Evolutionary conservation across 92 coral and sea anemone genomes (phyloP), one percentile per base, ranked within the genome.

Genomic region (Heteractis magnifica): DNA sequence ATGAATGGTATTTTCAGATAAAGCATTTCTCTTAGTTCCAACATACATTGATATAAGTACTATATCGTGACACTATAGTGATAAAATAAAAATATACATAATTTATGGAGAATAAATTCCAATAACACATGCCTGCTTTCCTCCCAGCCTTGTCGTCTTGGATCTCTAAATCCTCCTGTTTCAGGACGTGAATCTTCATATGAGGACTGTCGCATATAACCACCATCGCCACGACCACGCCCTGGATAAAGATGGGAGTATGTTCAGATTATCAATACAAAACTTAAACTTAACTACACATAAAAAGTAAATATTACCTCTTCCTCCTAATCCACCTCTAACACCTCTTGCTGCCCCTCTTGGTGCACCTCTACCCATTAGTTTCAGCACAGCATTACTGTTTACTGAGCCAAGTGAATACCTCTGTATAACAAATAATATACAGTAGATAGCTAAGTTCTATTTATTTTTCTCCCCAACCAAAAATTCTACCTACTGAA

Each of bases 151-250:
- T 84, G 93, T 83, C 96, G 86, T 71, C 92, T 92, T 71, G 91
- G 89, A 78, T 90, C 95, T 4, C 90, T 83, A 2, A 90, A 93
- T 51, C 94, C 96, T 21, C 90, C 98, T 4, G 95, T 84, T 52
- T 94, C 98, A 23, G 81, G 85, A 48, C 96, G 83, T 55, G 86
- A 52, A 18, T 97, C 99, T 59, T 97, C 99, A 88, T 91, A 91
- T 56, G 99, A 97, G 5, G 95, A 77, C 80, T 93, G 97, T 53
- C 99, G 92, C 79, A 84, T 85, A 78, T 79, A 97, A 8, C 94
- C 97, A 5, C 94, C 92, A 84, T 95, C 94, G 51, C 99, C 98
- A 70, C 97, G 80, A 52, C 98, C 98, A 71, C 98, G 94, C 16
- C 99, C 99, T 90, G 72, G 20, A 53, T 59, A 65, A 74, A 68